Conservation (phyloP, 2,888 invertebrate genomes). For the Drosophila algonquin region DNA sequence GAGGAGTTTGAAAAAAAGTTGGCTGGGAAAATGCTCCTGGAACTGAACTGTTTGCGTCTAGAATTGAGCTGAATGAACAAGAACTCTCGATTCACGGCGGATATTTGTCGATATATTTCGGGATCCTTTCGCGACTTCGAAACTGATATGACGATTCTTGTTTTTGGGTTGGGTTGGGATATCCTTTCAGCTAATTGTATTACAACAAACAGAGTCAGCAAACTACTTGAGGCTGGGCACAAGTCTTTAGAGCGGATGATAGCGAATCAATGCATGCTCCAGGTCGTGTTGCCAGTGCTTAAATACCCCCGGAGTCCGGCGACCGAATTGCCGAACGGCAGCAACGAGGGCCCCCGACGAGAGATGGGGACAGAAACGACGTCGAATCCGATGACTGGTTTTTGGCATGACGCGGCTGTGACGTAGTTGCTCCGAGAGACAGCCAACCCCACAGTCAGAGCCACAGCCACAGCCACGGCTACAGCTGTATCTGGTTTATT, state of each 20-base stretch:
- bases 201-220: conserved; percentile 82
- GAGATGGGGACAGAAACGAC: not conserved
- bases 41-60: conserved; percentile 78
- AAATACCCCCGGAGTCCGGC: conserved; percentile 84
- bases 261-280: conserved; percentile 89
- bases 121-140: conserved; percentile 63
- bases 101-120: conserved; percentile 24
- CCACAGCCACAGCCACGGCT: conserved; percentile 2
- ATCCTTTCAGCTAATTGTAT: conserved; percentile 81
- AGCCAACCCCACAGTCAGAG: conserved; percentile 5
- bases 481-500: conserved; percentile 17
- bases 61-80: conserved; percentile 71
- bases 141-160: conserved; percentile 38
- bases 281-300: conserved; percentile 87
- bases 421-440: conserved; percentile 62
- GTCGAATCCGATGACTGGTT: conserved; percentile 63
- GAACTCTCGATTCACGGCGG: conserved; percentile 58
- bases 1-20: conserved; percentile 10
- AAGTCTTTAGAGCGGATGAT: conserved; percentile 88
- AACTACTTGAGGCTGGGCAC: conserved; percentile 82
- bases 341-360: conserved; percentile 35
- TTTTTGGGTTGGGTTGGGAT: conserved; percentile 42
- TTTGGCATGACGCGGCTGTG: conserved; percentile 79
- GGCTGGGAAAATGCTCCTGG: conserved; percentile 59
- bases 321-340: conserved; percentile 40